Evolutionary conservation across 2,888 invertebrate species (phyloP), one percentile per base, ranked within the genome.

Genomic region (Acholoe squamosa): DNA sequence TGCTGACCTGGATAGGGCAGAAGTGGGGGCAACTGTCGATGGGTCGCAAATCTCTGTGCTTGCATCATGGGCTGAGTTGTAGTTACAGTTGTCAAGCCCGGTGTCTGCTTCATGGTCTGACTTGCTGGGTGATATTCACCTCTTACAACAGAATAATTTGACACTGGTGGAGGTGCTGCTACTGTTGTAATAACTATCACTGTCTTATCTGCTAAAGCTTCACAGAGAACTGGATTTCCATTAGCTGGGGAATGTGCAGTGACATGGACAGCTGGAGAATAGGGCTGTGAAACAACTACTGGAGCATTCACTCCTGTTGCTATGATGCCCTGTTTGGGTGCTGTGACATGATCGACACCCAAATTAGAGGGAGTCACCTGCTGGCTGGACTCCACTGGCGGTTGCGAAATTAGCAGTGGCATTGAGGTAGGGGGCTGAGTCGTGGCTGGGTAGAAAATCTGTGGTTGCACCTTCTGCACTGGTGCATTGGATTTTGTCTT

Each of bases 381-480:
- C 19, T 61, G 61, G 61, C n/a, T 61, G 61, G 61, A 43, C 10
- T 34, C 22, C 19, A 0, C 34, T 43, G 80, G 43, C 10, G 80
- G 43, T 25, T 86, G 43, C n/a, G 43, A 28, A 22, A 86, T 86
- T 22, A 86, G 56, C 7, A 54, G 86, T 54, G 86, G 86, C 86
- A 86, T 86, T 14, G 54, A 52, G 19, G 86, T 10, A 22, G 77
- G 71, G 3, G 12, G 33, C 67, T 71, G 67, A 33, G 12, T 33
- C 0, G 67, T 0, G 5, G 14, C 25, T 14, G n/a, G 80, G 25
- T 90, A 54, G 25, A 80, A 52, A 16, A 90, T 33, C 25, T 90
- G 90, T 16, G 90, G 90, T 34, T 90, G 90, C 12, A 90, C 90
- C 28, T 90, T 90, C 80, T 54, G 90, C 25, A 90, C 90, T 31